phyloP scores from a whole-genome alignment of 2,888 invertebrate genomes.

The Sminthurinus aureus region DNA sequence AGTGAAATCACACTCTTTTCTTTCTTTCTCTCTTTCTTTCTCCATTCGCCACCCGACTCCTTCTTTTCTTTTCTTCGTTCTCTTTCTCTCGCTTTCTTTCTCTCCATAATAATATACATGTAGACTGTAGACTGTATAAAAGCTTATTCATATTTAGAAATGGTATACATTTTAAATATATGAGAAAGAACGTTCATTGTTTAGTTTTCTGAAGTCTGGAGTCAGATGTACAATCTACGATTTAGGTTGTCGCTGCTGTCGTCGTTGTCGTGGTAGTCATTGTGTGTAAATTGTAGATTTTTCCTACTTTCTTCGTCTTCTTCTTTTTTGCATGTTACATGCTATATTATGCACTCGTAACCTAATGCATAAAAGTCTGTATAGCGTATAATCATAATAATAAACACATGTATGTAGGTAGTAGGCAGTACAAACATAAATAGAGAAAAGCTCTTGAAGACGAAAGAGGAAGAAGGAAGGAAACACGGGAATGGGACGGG shows the following conservation, averaged over 20 bases:
- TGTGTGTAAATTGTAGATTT: too few species aligned
- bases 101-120: neutral
- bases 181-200: neutral
- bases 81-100: neutral
- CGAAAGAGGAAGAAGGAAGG: too few species aligned
- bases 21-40: slow-evolving; percentile 13
- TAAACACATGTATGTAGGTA: neutral
- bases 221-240: neutral
- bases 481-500: too few species aligned
- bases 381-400: neutral
- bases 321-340: too few species aligned
- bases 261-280: too few species aligned
- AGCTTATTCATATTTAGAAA: neutral
- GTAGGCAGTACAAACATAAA: neutral
- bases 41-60: neutral
- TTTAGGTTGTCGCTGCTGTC: neutral
- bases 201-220: neutral
- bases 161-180: neutral
- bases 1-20: slow-evolving; percentile 38
- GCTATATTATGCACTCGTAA: too few species aligned
- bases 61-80: neutral
- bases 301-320: too few species aligned
- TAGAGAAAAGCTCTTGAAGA: too few species aligned
- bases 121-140: too few species aligned
- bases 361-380: too few species aligned